These are phyloP conservation scores for Hypomesus transpacificus DNA, from an alignment of 2,113 vertebrate genomes.

Conservation along the genomic window DNA sequence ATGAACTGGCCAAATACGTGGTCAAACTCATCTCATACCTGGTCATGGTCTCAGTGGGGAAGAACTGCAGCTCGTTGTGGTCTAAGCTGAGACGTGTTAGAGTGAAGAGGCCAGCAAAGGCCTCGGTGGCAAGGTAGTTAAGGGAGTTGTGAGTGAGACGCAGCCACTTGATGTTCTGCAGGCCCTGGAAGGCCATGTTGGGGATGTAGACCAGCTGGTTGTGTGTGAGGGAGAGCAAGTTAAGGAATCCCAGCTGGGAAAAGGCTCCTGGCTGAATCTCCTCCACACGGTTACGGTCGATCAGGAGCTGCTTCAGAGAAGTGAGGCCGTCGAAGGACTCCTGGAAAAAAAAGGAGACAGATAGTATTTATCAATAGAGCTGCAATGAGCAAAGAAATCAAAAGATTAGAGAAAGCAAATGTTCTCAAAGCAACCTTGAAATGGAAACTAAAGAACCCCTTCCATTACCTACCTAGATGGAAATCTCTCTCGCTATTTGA, in stretches of 20 bases:
- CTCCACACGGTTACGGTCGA: constrained; percentile 81
- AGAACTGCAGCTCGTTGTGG: constrained; percentile 89
- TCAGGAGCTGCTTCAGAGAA: constrained; percentile 81
- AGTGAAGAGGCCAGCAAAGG: constrained; percentile 82
- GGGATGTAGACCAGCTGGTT: constrained; percentile 90
- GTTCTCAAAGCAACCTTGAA: too few species aligned
- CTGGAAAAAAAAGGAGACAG: constrained; percentile 39
- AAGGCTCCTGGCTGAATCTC: constrained; percentile 90
- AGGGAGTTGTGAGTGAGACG: constrained; percentile 87
- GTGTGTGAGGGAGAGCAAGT: constrained; percentile 79
- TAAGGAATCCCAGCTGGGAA: constrained; percentile 81
- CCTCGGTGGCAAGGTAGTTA: constrained; percentile 82
- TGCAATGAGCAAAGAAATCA: background rate
- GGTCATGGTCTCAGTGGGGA: constrained; percentile 82
- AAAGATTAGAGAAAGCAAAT: background rate
- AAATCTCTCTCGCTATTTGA: background rate
- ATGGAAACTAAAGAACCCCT: background rate
- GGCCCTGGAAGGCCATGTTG: constrained; percentile 90
- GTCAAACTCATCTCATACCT: constrained; percentile 53
- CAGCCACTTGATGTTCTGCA: constrained; percentile 84
- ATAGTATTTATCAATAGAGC: background rate
- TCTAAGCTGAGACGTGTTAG: constrained; percentile 86
- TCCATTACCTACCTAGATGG: too few species aligned
- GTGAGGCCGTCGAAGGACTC: constrained; percentile 88
- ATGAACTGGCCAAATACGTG: too few species aligned